These are phyloP conservation scores for Kryptolebias ocellatus DNA, from an alignment of 2,797 vertebrate genomes.

Conservation along the genomic window DNA sequence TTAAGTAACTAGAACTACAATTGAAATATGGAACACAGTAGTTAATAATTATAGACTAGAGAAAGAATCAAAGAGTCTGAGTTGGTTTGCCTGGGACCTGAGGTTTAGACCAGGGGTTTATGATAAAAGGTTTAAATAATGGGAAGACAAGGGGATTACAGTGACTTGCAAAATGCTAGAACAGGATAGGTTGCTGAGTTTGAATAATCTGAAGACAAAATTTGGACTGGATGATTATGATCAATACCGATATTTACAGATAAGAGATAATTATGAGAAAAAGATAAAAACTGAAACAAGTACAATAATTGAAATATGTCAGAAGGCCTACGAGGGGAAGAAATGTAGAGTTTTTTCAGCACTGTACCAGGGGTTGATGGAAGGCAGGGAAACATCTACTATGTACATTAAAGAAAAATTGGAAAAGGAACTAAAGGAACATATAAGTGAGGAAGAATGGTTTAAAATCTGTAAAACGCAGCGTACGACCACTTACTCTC, in stretches of 20 bases:
- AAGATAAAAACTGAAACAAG: no score
- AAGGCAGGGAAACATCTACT: background rate
- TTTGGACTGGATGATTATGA: background rate
- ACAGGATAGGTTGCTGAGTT: background rate
- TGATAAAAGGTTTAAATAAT: background rate
- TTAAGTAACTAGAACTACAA: no score
- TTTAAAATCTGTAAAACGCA: background rate
- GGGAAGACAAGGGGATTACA: background rate
- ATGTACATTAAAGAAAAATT: background rate
- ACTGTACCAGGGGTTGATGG: no score
- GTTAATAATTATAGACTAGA: no score
- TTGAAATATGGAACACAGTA: no score
- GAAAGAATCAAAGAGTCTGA: background rate
- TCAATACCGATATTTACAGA: background rate
- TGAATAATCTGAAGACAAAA: background rate
- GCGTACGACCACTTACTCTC: background rate
- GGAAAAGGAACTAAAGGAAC: background rate
- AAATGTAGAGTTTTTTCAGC: no score
- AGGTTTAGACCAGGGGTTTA: background rate
- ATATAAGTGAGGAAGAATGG: background rate
- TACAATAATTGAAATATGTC: no score
- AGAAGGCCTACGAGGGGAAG: no score
- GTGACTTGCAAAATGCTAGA: background rate
- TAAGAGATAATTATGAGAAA: background rate
- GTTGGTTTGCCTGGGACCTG: background rate